Evolutionary conservation across 2,888 invertebrate genomes (phyloP).

Genomic region (Lasioglossum zephyrum): DNA sequence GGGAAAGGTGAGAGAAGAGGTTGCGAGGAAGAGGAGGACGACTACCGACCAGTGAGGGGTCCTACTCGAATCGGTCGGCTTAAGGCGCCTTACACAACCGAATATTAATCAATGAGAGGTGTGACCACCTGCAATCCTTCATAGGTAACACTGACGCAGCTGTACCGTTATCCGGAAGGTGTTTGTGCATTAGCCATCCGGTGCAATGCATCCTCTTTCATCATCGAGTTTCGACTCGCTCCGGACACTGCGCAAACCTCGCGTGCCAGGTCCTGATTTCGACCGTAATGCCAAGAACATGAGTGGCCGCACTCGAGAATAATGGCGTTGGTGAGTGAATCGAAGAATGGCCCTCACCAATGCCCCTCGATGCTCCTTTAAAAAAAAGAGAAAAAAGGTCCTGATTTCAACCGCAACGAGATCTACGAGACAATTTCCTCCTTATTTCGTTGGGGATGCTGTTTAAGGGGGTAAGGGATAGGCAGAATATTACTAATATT

Average conservation of each 20-base stretch:
- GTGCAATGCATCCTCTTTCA: constrained; percentile 66
- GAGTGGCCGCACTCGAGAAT: too few species aligned
- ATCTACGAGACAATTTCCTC: neutral
- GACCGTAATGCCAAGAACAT: too few species aligned
- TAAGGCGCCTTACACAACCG: constrained; percentile 55
- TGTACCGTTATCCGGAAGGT: constrained; percentile 82
- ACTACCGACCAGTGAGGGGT: constrained; percentile 43
- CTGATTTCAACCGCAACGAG: neutral
- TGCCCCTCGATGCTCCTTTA: too few species aligned
- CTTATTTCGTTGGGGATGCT: too few species aligned
- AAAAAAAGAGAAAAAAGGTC: too few species aligned
- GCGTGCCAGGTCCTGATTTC: neutral
- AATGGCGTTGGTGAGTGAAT: too few species aligned
- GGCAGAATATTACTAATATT: too few species aligned
- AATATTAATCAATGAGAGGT: constrained; percentile 67
- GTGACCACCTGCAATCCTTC: constrained; percentile 73
- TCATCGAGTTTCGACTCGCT: constrained; percentile 51
- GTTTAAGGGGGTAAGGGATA: too few species aligned
- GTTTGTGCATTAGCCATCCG: constrained; percentile 73
- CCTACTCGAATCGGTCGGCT: constrained; percentile 43
- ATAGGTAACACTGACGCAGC: constrained; percentile 72
- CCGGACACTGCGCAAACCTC: constrained; percentile 1
- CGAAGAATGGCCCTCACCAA: too few species aligned
- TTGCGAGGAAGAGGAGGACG: constrained; percentile 53
- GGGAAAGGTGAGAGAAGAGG: constrained; percentile 52